Evolutionary conservation across 2,888 invertebrate genomes (phyloP), one percentile per base, ranked within the genome.

Genomic region (Alentia gelatinosa): DNA sequence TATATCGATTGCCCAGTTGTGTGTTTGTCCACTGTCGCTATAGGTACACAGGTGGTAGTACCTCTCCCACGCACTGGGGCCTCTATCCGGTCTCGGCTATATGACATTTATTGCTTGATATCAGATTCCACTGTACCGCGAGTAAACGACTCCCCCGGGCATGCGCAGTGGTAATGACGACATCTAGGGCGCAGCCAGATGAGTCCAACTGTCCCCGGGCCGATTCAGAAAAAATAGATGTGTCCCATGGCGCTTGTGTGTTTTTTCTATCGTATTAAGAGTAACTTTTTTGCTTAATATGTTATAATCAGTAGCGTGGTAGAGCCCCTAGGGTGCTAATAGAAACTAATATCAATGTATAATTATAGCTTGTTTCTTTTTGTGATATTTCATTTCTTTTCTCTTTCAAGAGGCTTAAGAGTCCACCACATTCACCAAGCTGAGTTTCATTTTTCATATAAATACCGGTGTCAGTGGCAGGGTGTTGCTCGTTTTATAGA

Each of bases 21-120:
- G n/a, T n/a, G 30, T 68, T 26, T 68, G 68, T 68, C 3, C 33
- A 68, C 68, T 63, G 63, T 63, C 63, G n/a, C 63, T 26, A 68
- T 30, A 68, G 12, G 12, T 26, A 30, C 30, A 12, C 68, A 68
- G 68, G 68, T 68, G 68, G 68, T 15, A 26, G 15, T 30, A 26
- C 30, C 1, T 47, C 47, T 19, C 7, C 47, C 19, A 47, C 19
- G 19, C 47, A 47, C 9, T 7, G 9, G 47, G 47, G 12, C n/a
- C 5, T 68, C 3, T 15, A 26, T 30, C 5, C 56, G 23, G 56
- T n/a, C 68, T 26, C 68, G 26, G 1, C 68, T 30, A 68, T 68
- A 68, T 68, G 68, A 68, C 68, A 68, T 68, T 68, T 68, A 68
- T 68, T 68, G 26, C 68, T 68, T 68, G 68, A 30, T 68, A 68